phyloP scores from a whole-genome alignment of 92 coral and sea anemone genomes.

The Galaxea fascicularis region DNA sequence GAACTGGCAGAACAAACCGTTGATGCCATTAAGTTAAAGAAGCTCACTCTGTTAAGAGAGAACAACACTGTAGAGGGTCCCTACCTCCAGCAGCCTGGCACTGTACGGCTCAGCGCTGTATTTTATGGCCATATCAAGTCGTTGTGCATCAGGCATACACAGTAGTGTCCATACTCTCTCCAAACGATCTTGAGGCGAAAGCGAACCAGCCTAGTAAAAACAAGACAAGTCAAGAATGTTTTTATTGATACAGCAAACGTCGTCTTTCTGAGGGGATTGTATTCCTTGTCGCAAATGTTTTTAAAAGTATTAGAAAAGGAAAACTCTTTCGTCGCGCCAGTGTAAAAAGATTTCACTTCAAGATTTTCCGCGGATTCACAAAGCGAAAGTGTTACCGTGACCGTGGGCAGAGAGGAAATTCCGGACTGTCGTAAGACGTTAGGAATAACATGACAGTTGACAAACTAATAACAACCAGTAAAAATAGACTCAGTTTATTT shows the following conservation, averaged over 20 bases:
- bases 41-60: too few relatives aligned
- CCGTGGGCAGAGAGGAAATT: too few relatives aligned
- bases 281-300: too few relatives aligned
- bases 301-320: too few relatives aligned
- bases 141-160: slow-evolving; percentile 88
- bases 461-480: neutral
- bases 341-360: too few relatives aligned
- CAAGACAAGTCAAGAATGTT: neutral
- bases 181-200: slow-evolving; percentile 84
- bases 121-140: slow-evolving; percentile 97
- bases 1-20: neutral
- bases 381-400: too few relatives aligned
- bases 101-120: slow-evolving; percentile 94
- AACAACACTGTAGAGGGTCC: neutral
- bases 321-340: too few relatives aligned
- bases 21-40: too few relatives aligned
- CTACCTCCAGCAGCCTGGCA: slow-evolving; percentile 75
- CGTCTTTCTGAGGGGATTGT: too few relatives aligned
- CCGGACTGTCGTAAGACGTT: too few relatives aligned
- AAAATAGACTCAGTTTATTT: neutral
- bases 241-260: neutral
- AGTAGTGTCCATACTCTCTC: slow-evolving; percentile 92
- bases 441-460: too few relatives aligned
- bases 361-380: too few relatives aligned
- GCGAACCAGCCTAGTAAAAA: slow-evolving; percentile 55